Conservation (phyloP, 1,140 invertebrate genomes). For the Pseudoatta argentina region DNA sequence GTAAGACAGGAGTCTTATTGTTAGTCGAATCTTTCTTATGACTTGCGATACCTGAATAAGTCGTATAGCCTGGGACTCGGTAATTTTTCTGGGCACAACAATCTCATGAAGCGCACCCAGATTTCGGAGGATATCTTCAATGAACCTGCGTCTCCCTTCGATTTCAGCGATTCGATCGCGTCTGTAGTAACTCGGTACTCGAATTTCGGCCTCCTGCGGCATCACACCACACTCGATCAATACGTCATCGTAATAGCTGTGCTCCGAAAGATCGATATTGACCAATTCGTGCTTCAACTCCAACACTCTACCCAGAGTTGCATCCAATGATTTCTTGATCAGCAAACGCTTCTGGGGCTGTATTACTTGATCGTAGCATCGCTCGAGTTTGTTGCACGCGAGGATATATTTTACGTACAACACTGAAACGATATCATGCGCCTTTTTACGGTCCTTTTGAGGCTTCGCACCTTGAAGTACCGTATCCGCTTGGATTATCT, state of each 20-base stretch:
- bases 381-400: conserved; percentile 91
- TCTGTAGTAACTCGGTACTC: conserved; percentile 90
- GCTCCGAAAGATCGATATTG: conserved; percentile 94
- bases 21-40: not conserved
- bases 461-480: conserved; percentile 88
- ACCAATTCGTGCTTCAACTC: conserved; percentile 95
- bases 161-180: conserved; percentile 90
- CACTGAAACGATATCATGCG: conserved; percentile 87
- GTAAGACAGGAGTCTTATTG: not conserved
- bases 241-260: conserved; percentile 94
- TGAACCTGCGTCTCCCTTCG: conserved; percentile 87
- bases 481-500: conserved; percentile 89
- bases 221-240: conserved; percentile 88
- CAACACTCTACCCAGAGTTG: conserved; percentile 91
- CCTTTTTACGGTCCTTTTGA: conserved; percentile 88
- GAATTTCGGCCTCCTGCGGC: conserved; percentile 89
- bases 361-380: conserved; percentile 95
- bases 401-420: conserved; percentile 93
- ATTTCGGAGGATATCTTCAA: conserved; percentile 89
- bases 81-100: conserved; percentile 87
- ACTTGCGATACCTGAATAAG: conserved; percentile 89
- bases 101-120: conserved; percentile 90
- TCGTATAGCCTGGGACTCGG: conserved; percentile 93
- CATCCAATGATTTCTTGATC: conserved; percentile 92
- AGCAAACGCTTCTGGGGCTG: conserved; percentile 96